Base-by-base conservation (phyloP, 64 coral and sea anemone species). In the Catalaphyllia jardinei region DNA sequence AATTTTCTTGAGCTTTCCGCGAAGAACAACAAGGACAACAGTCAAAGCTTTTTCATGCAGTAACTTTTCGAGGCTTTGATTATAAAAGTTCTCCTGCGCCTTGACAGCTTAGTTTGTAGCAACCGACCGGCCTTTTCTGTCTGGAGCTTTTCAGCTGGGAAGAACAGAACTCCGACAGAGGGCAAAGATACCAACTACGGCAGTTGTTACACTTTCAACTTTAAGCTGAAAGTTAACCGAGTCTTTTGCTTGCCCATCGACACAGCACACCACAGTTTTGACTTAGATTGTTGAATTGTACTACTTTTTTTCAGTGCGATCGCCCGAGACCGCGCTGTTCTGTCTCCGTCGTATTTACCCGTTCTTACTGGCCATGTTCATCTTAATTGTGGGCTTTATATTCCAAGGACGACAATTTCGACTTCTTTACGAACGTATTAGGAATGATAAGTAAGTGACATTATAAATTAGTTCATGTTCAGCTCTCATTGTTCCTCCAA, bases 301-400 rank as follows among this genome's bases (percentile, higher is more conserved):
- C 30, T 8, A 29, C 76, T 79, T 30, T 67, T n/a, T 65, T 91
- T 17, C 84, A 98, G 95, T 94, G 83, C 74, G 90, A 27, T 98
- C 95, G n/a, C 72, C 77, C n/a, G 95, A 98, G 57, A 94, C 76
- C 67, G 22, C 69, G 17, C 79, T 98, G 78, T 98, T 94, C 72
- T 98, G 95, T 64, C 46, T 91, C 35, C 83, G 95, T 18, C 95
- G 95, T 89, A 98, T 98, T 79, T 98, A 98, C 74, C 95, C 95
- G 0, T 94, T 98, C 86, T 89, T 98, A 24, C 78, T 98, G 24
- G 92, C 95, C 16, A 76, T 94, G 20, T 51, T 98, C n/a, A 60
- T 88, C 30, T 46, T 98, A 1, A 71, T 98, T 57, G 86, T 82
- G 57, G 89, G 86, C 10, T 91, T 94, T 20, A 77, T 80, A 22